Evolutionary conservation across 2,797 vertebrate species (phyloP).

Genomic region (Sparidentex hasta): DNA sequence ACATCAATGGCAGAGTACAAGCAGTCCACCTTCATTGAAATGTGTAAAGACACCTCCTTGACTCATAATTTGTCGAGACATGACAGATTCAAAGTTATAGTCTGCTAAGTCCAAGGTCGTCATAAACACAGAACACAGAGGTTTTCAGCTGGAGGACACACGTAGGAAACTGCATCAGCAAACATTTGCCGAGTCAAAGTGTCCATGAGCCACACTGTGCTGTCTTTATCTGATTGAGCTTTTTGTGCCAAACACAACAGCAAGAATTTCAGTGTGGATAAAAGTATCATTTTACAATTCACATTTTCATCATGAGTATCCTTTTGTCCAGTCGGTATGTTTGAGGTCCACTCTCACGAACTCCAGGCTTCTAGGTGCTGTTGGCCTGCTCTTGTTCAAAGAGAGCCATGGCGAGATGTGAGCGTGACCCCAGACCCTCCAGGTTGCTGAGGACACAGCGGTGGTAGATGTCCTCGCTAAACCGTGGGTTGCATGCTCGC

Average conservation of each 20-base stretch:
- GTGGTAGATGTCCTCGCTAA: constrained; percentile 96
- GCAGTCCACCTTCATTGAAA: constrained; percentile 6
- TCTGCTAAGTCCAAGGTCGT: constrained; percentile 25
- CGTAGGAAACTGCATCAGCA: background rate
- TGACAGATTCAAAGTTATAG: constrained; percentile 31
- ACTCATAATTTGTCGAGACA: constrained; percentile 49
- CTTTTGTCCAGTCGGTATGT: constrained; percentile 3
- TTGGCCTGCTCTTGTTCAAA: constrained; percentile 98
- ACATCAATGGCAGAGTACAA: constrained; percentile 26
- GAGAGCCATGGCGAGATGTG: constrained; percentile 94
- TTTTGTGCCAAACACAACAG: background rate
- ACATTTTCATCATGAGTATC: constrained; percentile 10
- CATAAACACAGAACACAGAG: background rate
- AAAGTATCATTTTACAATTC: constrained; percentile 32
- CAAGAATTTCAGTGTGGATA: constrained; percentile 21
- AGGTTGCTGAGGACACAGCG: constrained; percentile 96
- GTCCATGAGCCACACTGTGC: background rate
- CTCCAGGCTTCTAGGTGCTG: constrained; percentile 87
- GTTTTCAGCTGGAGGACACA: constrained; percentile 7
- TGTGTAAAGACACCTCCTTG: constrained; percentile 27
- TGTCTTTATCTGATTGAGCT: background rate
- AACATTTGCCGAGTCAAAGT: background rate
- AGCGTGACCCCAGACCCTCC: constrained; percentile 93
- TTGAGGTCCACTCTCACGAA: background rate
- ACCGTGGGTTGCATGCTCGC: constrained; percentile 91